Percentiles rank a stretch among this genome's conserved stretches.
phyloP scores from a whole-genome alignment of 2,113 vertebrate species.

The Cisticola juncidis region DNA sequence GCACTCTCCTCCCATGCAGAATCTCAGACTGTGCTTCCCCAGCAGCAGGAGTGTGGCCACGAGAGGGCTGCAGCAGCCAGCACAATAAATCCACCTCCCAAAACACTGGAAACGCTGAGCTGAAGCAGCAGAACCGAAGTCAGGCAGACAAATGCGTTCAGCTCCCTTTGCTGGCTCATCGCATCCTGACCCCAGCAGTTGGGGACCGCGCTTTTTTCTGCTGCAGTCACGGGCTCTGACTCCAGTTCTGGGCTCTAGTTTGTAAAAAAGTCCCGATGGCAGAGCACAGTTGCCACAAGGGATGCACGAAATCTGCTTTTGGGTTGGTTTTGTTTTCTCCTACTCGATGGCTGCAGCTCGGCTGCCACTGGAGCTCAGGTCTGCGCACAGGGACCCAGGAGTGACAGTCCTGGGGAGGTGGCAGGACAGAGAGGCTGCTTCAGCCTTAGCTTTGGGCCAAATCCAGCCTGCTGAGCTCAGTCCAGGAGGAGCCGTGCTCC shows the following conservation, averaged over 20 bases:
- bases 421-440: background rate
- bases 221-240: background rate
- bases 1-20: fast-evolving
- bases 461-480: background rate
- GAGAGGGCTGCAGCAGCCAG: constrained; percentile 51
- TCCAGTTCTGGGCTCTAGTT: background rate
- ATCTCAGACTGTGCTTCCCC: background rate
- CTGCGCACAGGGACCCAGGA: too few species aligned
- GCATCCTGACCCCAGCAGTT: fast-evolving
- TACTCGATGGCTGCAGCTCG: fast-evolving
- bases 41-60: background rate
- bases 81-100: background rate
- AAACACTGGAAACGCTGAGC: background rate
- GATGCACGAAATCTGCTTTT: background rate
- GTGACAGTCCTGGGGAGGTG: fast-evolving
- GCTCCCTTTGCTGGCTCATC: background rate
- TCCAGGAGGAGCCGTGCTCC: background rate
- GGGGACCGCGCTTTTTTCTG: fast-evolving
- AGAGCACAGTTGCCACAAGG: background rate
- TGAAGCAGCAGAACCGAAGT: background rate
- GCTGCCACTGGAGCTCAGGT: background rate
- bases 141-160: fast-evolving
- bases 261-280: background rate
- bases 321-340: fast-evolving
- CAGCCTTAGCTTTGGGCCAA: background rate